Percentiles rank a stretch among this genome's conserved stretches.
phyloP scores from a whole-genome alignment of 2,113 vertebrate genomes.

The Dicrurus megarhynchus region DNA sequence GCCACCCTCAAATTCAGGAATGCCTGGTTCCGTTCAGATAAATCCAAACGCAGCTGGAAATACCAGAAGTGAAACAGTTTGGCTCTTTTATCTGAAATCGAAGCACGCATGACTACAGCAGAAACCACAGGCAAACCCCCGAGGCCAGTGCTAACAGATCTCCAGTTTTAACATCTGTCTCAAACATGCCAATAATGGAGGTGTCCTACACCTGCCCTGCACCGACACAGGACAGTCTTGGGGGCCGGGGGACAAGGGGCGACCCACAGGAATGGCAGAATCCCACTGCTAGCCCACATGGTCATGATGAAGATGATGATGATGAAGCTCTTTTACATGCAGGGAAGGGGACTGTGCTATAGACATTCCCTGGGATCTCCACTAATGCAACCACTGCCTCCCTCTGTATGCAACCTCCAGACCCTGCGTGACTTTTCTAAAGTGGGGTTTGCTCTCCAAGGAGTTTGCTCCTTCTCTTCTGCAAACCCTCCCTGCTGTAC shows the following conservation, averaged over 20 bases:
- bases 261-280: conserved; percentile 35
- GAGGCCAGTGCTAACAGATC: conserved; percentile 28
- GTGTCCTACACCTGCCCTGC: neutral
- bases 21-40: conserved; percentile 62
- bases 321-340: conserved; percentile 30
- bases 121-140: conserved; percentile 38
- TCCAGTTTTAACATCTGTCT: conserved; percentile 65
- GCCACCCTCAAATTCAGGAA: conserved; percentile 53
- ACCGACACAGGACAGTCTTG: neutral
- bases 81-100: conserved; percentile 64
- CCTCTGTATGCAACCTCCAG: neutral
- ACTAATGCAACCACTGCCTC: neutral
- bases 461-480: neutral
- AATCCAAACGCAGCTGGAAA: conserved; percentile 68
- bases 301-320: conserved; percentile 30
- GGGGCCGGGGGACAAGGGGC: neutral
- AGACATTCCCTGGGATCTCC: neutral
- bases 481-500: neutral
- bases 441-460: neutral
- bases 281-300: conserved; percentile 28
- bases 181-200: conserved; percentile 40
- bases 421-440: neutral
- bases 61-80: conserved; percentile 64
- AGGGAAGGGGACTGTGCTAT: conserved; percentile 12
- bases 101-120: conserved; percentile 60